Conservation (phyloP, 2,888 invertebrate species). For the Archaeoteleia sp. region DNA sequence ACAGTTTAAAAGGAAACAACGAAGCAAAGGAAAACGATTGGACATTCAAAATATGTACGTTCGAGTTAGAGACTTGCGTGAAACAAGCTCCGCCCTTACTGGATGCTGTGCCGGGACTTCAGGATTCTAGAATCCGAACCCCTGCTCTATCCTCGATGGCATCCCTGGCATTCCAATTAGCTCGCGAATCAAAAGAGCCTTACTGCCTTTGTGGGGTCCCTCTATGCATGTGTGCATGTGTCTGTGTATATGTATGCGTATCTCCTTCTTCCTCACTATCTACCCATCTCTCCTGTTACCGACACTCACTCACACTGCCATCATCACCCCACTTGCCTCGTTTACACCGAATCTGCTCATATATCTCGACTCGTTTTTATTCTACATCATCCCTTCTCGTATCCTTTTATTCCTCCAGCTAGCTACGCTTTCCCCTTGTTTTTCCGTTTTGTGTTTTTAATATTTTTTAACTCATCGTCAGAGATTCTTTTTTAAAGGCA, state of each 20-base stretch:
- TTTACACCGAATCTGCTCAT: conserved; percentile 50
- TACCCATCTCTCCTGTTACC: conserved; percentile 24
- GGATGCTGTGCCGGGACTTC: conserved; percentile 61
- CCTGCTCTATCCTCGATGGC: conserved; percentile 71
- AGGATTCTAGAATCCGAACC: conserved; percentile 60
- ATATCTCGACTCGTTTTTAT: conserved; percentile 47
- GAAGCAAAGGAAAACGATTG: conserved; percentile 42
- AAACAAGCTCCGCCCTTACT: conserved; percentile 70
- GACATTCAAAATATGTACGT: conserved; percentile 49
- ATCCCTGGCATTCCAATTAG: conserved; percentile 75
- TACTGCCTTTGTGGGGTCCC: conserved; percentile 74
- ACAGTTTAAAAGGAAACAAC: conserved; percentile 24
- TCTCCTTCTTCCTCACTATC: conserved; percentile 40
- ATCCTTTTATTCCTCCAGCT: conserved; percentile 22
- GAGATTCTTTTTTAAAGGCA: conserved; percentile 15
- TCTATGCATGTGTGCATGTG: conserved; percentile 36
- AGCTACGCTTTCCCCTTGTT: conserved; percentile 15
- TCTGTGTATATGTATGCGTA: conserved; percentile 23
- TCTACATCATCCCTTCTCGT: conserved; percentile 26
- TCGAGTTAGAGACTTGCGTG: conserved; percentile 54
- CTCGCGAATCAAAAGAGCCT: conserved; percentile 75
- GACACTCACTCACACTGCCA: conserved; percentile 32
- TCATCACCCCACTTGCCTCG: conserved; percentile 44
- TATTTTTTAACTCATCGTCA: conserved; percentile 5
- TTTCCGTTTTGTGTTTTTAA: conserved; percentile 14